Evolutionary conservation across 2,113 vertebrate species (phyloP).

Genomic region (Tretioscincus oriximinensis): DNA sequence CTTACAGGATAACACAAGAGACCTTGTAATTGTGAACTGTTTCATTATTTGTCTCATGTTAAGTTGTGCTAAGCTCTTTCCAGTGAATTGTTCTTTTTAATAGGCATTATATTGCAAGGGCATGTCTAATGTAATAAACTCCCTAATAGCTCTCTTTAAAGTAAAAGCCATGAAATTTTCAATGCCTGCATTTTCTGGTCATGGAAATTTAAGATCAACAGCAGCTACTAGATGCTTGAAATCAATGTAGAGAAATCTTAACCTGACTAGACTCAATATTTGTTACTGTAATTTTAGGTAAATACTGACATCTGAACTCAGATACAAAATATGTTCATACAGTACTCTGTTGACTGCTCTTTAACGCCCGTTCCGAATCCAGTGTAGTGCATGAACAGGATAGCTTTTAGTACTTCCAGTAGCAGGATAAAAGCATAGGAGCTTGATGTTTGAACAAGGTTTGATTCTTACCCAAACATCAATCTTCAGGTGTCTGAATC

Average conservation of each 20-base stretch:
- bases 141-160: constrained; percentile 24
- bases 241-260: constrained; percentile 24
- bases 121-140: not conserved
- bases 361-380: too few species aligned
- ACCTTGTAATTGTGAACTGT: not conserved
- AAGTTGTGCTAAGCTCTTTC: not conserved
- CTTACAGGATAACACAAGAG: not conserved
- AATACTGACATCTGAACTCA: not conserved
- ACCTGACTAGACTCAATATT: constrained; percentile 7
- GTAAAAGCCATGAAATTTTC: constrained; percentile 21
- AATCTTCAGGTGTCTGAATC: too few species aligned
- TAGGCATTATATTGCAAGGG: constrained; percentile 15
- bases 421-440: too few species aligned
- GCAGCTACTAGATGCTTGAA: constrained; percentile 3
- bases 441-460: too few species aligned
- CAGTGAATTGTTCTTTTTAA: constrained; percentile 19
- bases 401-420: too few species aligned
- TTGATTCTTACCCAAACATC: too few species aligned
- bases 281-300: not conserved
- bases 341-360: too few species aligned
- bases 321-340: too few species aligned
- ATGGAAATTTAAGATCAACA: constrained; percentile 17
- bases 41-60: not conserved
- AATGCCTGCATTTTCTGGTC: constrained; percentile 8
- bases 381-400: too few species aligned